Evolutionary conservation across 2,888 invertebrate genomes (phyloP).

Genomic region (Steromphala cineraria): DNA sequence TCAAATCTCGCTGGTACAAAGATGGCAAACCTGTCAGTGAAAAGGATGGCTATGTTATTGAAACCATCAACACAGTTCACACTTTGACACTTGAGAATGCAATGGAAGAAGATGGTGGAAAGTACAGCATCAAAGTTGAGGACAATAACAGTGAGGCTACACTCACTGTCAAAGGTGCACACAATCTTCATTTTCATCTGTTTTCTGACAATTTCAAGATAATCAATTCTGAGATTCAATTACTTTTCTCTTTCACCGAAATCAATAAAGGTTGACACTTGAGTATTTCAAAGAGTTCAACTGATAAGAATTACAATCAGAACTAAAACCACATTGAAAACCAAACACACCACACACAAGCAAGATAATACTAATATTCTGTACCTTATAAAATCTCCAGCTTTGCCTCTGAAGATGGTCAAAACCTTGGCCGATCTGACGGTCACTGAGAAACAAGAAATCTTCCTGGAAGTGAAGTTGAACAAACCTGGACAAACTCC

Average conservation of each 20-base stretch:
- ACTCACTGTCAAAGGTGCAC: slow-evolving; percentile 59
- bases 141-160: slow-evolving; percentile 55
- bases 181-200: neutral
- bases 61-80: slow-evolving; percentile 71
- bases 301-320: no score
- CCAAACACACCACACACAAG: neutral
- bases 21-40: slow-evolving; percentile 77
- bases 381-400: slow-evolving; percentile 35
- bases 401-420: slow-evolving; percentile 54
- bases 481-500: slow-evolving; percentile 96
- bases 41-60: slow-evolving; percentile 87
- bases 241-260: no score
- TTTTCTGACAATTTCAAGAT: no score
- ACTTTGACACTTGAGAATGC: slow-evolving; percentile 53
- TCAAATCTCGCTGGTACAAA: slow-evolving; percentile 55
- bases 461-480: slow-evolving; percentile 77
- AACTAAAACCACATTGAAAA: no score
- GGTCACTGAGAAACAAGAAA: slow-evolving; percentile 73
- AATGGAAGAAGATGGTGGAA: slow-evolving; percentile 61
- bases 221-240: no score
- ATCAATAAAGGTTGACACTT: no score
- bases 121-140: slow-evolving; percentile 52
- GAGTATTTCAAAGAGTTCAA: no score
- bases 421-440: slow-evolving; percentile 52
- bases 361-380: neutral